Evolutionary conservation across 2,888 invertebrate species (phyloP).

Genomic region (Lasioglossum oenotherae): DNA sequence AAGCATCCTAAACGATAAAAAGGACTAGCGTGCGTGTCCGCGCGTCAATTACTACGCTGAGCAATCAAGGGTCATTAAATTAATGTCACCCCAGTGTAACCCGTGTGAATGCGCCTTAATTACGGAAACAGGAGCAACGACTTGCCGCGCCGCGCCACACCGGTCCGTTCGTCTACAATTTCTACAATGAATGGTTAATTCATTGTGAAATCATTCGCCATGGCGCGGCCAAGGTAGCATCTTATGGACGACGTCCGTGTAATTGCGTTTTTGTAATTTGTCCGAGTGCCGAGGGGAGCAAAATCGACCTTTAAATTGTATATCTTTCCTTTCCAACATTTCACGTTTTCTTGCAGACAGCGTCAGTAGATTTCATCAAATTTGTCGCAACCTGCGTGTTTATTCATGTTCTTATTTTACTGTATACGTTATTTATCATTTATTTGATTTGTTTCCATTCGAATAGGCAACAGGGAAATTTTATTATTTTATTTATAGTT

Average conservation of each 20-base stretch:
- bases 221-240: neutral
- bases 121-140: constrained; percentile 54
- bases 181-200: constrained; percentile 49
- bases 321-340: neutral
- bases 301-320: neutral
- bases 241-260: neutral
- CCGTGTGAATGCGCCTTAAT: constrained; percentile 73
- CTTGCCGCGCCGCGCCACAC: neutral
- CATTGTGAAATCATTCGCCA: constrained; percentile 23
- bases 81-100: constrained; percentile 63
- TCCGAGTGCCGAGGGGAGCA: neutral
- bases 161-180: neutral
- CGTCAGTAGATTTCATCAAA: too few relatives aligned
- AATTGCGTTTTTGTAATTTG: constrained; percentile 1
- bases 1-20: constrained; percentile 46
- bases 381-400: too few relatives aligned
- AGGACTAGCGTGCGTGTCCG: constrained; percentile 44
- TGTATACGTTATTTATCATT: too few relatives aligned
- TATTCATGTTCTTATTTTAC: too few relatives aligned
- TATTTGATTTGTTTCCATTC: too few relatives aligned
- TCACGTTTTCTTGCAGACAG: neutral
- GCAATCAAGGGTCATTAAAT: constrained; percentile 74
- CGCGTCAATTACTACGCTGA: constrained; percentile 65
- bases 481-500: too few relatives aligned
- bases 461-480: too few relatives aligned